These are phyloP conservation scores for Eumerus sabulonum DNA, from an alignment of 2,888 invertebrate genomes.

Conservation along the genomic window DNA sequence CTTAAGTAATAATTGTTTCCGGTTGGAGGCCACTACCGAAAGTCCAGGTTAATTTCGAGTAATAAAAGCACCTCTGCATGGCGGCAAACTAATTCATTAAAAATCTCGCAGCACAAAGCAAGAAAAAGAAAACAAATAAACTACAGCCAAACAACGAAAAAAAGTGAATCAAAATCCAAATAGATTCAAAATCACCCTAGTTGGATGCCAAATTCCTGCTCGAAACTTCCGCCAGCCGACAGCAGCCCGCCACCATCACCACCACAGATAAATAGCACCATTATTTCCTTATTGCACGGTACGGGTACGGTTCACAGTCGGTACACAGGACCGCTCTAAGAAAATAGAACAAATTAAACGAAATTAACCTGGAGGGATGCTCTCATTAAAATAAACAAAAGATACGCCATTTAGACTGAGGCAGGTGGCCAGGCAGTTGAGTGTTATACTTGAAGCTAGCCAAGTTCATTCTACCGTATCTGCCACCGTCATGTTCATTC, in stretches of 20 bases:
- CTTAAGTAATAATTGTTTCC: too few relatives aligned
- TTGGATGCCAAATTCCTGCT: slow-evolving; percentile 2
- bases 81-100: too few relatives aligned
- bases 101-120: too few relatives aligned
- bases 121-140: too few relatives aligned
- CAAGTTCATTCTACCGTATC: too few relatives aligned
- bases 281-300: slow-evolving; percentile 43
- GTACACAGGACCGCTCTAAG: slow-evolving; percentile 41
- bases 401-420: slow-evolving; percentile 46
- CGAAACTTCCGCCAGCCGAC: slow-evolving; percentile 32
- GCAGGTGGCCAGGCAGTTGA: too few relatives aligned
- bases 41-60: too few relatives aligned
- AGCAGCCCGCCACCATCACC: slow-evolving; percentile 12
- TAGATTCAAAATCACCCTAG: slow-evolving; percentile 1
- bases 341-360: slow-evolving; percentile 60
- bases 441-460: too few relatives aligned
- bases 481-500: slow-evolving; percentile 40
- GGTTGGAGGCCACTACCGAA: too few relatives aligned
- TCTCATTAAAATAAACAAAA: slow-evolving; percentile 66
- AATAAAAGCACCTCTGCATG: too few relatives aligned
- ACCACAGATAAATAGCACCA: slow-evolving; percentile 40
- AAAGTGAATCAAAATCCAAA: slow-evolving; percentile 1
- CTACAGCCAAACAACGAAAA: not conserved
- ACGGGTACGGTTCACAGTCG: too few relatives aligned
- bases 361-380: slow-evolving; percentile 63